phyloP scores from a whole-genome alignment of 2,888 invertebrate species.

The Hirtodrosophila duncani region DNA sequence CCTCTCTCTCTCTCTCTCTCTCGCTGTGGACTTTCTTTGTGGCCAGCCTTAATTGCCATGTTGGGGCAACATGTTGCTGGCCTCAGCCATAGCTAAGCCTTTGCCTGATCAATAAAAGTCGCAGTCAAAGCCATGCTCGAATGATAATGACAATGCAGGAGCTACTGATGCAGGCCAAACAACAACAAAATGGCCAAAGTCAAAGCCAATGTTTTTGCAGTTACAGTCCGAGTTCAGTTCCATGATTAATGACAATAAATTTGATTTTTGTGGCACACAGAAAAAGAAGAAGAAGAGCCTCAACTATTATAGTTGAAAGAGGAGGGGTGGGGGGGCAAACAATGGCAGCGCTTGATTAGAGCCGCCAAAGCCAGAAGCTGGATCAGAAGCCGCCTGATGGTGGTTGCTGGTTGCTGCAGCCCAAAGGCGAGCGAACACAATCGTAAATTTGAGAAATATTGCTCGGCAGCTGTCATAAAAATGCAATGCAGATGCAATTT shows the following conservation, averaged over 20 bases:
- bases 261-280: slow-evolving; percentile 50
- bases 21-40: no score
- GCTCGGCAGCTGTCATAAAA: slow-evolving; percentile 58
- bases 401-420: no score
- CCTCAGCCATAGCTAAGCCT: no score
- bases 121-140: slow-evolving; percentile 46
- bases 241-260: slow-evolving; percentile 71
- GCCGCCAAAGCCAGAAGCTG: slow-evolving; percentile 9
- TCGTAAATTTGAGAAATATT: slow-evolving; percentile 66
- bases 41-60: slow-evolving; percentile 69
- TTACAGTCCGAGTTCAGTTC: slow-evolving; percentile 29
- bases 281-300: slow-evolving; percentile 15
- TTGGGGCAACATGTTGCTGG: slow-evolving; percentile 70
- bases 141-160: slow-evolving; percentile 68
- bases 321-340: slow-evolving; percentile 31
- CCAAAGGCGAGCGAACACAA: not conserved
- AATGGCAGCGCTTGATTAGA: slow-evolving; percentile 62
- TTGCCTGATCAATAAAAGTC: slow-evolving; percentile 62
- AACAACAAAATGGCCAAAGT: slow-evolving; percentile 28
- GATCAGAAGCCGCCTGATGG: slow-evolving; percentile 23
- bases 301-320: slow-evolving; percentile 24
- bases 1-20: not conserved
- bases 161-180: slow-evolving; percentile 9
- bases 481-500: slow-evolving; percentile 63
- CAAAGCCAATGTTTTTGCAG: slow-evolving; percentile 10